phyloP scores from a whole-genome alignment of 1,140 invertebrate species.

The Gryon sp. region DNA sequence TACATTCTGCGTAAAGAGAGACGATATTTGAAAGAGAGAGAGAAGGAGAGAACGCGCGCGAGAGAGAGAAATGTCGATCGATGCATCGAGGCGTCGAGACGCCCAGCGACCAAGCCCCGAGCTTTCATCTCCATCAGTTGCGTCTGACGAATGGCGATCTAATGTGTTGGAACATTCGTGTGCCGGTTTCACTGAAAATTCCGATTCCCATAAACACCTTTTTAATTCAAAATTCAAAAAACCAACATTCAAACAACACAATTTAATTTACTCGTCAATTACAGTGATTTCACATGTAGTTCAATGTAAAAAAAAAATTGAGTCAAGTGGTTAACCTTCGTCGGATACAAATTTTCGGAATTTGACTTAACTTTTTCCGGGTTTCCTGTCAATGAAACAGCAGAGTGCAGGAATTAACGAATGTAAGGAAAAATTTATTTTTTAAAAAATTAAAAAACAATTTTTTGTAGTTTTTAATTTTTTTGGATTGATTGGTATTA shows the following conservation, averaged over 20 bases:
- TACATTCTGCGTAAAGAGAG: conserved; percentile 32
- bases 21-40: conserved; percentile 37
- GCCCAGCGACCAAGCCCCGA: conserved; percentile 71
- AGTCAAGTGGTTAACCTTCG: not conserved
- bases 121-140: conserved; percentile 65
- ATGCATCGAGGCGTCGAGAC: conserved; percentile 73
- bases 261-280: not conserved
- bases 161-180: conserved; percentile 50
- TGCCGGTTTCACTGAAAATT: conserved; percentile 63
- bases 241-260: not conserved
- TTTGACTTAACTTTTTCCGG: no score
- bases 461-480: not conserved
- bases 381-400: no score
- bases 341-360: no score
- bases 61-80: conserved; percentile 70
- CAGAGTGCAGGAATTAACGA: not conserved
- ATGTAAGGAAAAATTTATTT: not conserved
- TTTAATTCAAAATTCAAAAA: not conserved
- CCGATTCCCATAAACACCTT: no score
- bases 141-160: conserved; percentile 57
- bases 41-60: conserved; percentile 55
- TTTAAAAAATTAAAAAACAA: not conserved
- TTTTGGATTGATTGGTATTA: not conserved
- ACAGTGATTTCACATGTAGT: no score
- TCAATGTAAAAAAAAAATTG: no score